Base-by-base conservation (phyloP, 2,797 vertebrate genomes). In the Arnoldichthys spilopterus region DNA sequence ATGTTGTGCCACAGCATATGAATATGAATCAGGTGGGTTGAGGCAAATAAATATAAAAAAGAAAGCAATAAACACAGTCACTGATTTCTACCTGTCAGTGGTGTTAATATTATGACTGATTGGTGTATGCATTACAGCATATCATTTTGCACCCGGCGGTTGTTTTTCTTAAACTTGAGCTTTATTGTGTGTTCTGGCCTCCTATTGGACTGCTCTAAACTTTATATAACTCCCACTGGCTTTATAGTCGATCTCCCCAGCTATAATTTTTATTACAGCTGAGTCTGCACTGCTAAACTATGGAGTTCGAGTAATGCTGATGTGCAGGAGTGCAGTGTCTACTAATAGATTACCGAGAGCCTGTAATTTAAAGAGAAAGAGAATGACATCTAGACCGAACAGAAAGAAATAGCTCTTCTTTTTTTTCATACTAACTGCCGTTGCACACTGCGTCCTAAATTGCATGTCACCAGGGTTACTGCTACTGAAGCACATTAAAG, bases 401-500 rank as follows among this genome's bases (percentile, higher is more conserved):
- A 58, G 11, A 58, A 24, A 2, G 4, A 13, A 9, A 12, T 22
- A 24, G n/a, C n/a, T 6, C 5, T n/a, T 20, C 8, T n/a, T 53
- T n/a, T 53, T n/a, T 1, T 47, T 30, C 62, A 62, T 66, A 77
- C 76, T 72, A 66, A 59, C 28, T 64, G 26, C 63, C 30, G 22
- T 32, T 73, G 43, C 67, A 77, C 26, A 34, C 30, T 53, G 30
- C 12, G 15, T 77, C 32, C 64, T 62, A 63, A 58, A 51, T 51
- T 3, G 28, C 47, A 30, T 58, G 24, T 45, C 67, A 24, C 66
- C 76, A 62, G 76, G 62, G 74, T 74, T 61, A 79, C 28, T 53
- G 28, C 67, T 34, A 16, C 74, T 45, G 34, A 70, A 72, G 28
- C 59, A 61, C 69, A 56, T 61, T 66, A 78, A 77, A 61, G 34